Evolutionary conservation across 2,113 vertebrate species (phyloP), one percentile per base, ranked within the genome.

Genomic region (Dicentrarchus labrax): DNA sequence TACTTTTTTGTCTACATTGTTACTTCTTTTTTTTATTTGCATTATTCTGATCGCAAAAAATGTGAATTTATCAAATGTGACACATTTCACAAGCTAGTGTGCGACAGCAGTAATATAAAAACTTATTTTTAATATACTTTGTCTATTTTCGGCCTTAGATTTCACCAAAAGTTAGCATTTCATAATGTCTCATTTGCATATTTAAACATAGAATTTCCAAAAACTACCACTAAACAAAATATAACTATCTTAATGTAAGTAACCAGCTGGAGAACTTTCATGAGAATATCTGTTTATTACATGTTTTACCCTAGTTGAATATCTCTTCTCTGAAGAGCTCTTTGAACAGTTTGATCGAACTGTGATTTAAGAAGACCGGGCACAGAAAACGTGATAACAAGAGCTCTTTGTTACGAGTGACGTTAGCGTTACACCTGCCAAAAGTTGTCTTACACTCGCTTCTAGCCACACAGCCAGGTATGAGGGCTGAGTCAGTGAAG

Each of bases 381-480:
- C n/a, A 54, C 74, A 64, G 45, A 70, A 70, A 77, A 82, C 7
- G 12, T 2, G 53, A 22, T 8, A 53, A 80, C 43, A 78, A 67
- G 12, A 60, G 73, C 57, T 43, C 76, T 84, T 67, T 80, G 74
- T 68, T 57, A 65, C 4, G 8, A 7, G 57, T 41, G 16, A 74
- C 16, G 24, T 12, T 19, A 41, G 17, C 47, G 3, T 30, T 76
- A 7, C 48, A 65, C 75, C 76, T 75, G 77, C 78, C 72, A 82
- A 77, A 64, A 67, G 54, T 5, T 13, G 22, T 47, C 82, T 83
- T 67, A 15, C 22, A 8, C 51, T 56, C 1, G 30, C 57, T 45
- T 5, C 2, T 62, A 71, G 36, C n/a, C 22, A 8, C 43, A 11
- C 67, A 51, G 21, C 16, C 84, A 72, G 82, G 66, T 78, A 71